A percentile compares a stretch with the other conserved stretches of the same genome.
Evolutionary conservation across 2,797 vertebrate species (phyloP).

Genomic region (Acipenser transmontanus): DNA sequence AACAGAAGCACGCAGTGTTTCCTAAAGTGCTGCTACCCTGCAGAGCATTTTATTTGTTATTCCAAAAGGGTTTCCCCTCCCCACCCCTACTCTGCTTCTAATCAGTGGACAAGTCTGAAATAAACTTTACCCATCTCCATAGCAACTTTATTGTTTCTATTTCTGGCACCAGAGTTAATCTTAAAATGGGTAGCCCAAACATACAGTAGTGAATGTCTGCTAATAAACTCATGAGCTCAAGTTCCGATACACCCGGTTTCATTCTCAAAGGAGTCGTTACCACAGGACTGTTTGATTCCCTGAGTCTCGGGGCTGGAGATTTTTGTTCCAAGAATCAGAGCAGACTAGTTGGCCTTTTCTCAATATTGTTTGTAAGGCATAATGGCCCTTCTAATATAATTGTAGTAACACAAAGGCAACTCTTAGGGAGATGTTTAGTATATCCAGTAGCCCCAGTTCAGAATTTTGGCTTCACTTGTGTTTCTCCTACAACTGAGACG

Average conservation of each 20-base stretch:
- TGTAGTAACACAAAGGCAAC: slow-evolving; percentile 4
- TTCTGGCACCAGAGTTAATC: background rate
- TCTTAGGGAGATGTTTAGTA: background rate
- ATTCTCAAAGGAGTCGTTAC: slow-evolving; percentile 10
- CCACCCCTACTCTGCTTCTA: background rate
- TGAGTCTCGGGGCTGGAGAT: background rate
- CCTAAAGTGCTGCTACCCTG: no score
- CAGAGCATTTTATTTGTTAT: no score
- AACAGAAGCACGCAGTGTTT: no score
- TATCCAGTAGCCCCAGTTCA: no score
- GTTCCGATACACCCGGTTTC: background rate
- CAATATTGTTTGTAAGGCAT: slow-evolving; percentile 5
- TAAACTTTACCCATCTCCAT: slow-evolving; percentile 9
- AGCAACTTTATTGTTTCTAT: slow-evolving; percentile 12
- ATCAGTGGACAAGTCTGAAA: slow-evolving; percentile 1
- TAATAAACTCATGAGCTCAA: slow-evolving; percentile 5
- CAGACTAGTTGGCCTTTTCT: slow-evolving; percentile 8
- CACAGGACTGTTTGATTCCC: background rate
- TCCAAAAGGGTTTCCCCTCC: background rate
- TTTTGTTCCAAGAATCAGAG: slow-evolving; percentile 1
- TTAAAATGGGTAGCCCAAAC: background rate
- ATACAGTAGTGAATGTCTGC: background rate
- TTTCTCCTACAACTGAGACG: no score
- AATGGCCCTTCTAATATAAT: slow-evolving; percentile 1
- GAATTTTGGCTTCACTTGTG: no score